Conservation (phyloP, 1,140 invertebrate genomes). For the Sitodiplosis mosellana region DNA sequence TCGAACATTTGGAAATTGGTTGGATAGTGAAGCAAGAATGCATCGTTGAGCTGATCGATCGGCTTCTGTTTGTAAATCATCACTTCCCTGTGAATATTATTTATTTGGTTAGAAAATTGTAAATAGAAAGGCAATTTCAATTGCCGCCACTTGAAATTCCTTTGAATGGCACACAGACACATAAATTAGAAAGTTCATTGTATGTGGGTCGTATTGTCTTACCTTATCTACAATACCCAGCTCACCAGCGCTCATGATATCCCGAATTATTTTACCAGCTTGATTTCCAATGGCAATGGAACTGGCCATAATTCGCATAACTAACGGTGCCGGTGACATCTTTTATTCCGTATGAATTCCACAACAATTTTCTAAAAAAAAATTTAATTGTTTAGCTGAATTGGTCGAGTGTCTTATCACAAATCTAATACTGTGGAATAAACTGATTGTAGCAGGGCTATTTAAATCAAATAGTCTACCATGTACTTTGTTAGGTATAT, state of each 20-base stretch:
- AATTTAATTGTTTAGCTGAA: too few species aligned
- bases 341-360: not conserved
- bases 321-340: conserved; percentile 19
- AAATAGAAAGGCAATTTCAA: too few species aligned
- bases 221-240: conserved; percentile 84
- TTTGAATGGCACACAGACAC: too few species aligned
- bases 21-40: conserved; percentile 69
- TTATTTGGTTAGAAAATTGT: not conserved
- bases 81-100: conserved; percentile 43
- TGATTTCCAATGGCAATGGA: conserved; percentile 49
- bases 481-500: too few species aligned
- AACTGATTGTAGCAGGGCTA: too few species aligned
- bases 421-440: too few species aligned
- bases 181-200: not conserved
- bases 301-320: conserved; percentile 30
- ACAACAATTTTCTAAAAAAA: too few species aligned
- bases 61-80: conserved; percentile 91
- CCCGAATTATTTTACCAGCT: conserved; percentile 77
- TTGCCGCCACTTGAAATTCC: not conserved
- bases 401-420: too few species aligned
- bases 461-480: too few species aligned
- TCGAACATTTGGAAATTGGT: conserved; percentile 65
- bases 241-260: conserved; percentile 74
- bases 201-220: not conserved
- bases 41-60: conserved; percentile 85